Base-by-base conservation (phyloP, 2,888 invertebrate genomes). In the Halictus ligatus region DNA sequence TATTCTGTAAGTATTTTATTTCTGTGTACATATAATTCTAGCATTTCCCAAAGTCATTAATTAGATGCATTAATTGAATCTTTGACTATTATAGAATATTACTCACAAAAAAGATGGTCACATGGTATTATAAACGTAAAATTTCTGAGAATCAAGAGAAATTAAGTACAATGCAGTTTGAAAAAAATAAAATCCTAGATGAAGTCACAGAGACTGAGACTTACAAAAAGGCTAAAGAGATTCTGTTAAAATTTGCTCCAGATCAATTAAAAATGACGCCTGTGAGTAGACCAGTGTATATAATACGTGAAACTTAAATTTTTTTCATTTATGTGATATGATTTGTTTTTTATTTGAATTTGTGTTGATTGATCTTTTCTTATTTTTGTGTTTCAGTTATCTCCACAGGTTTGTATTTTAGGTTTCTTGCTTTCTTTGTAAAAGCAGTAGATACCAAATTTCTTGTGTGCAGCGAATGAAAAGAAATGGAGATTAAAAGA, bases 151-250 rank as follows among this genome's bases (percentile, higher is more conserved):
- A 98, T 95, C 97, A 98, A 94, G 96, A 96, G 81, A 97, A 97
- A 94, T 95, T 98, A 64, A 95, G 95, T 74, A 96, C 96, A 79
- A 96, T 99, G 95, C 96, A 97, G 91, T 97, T 97, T n/a, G 97
- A 98, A 92, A 99, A 98, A 94, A 98, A 97, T 94, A 97, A 98
- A 94, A 97, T 99, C 88, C 96, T 99, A 81, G 99, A 99, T 93
- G 98, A 98, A 94, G 99, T 99, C 54, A 99, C 98, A 97, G 99
- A 99, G 94, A 99, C 97, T 60, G 99, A 99, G 95, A 99, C 99
- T 0, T 99, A 99, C 94, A 99, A 99, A 96, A 98, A 97, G 75
- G 99, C 99, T 8, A 98, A 98, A 95, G 97, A 97, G 94, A 98
- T 99, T 90, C 95, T 99, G 82, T 97, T 98, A 95, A 98, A 98